Base-by-base conservation (phyloP, 92 coral and sea anemone genomes). In the Galaxea fascicularis region DNA sequence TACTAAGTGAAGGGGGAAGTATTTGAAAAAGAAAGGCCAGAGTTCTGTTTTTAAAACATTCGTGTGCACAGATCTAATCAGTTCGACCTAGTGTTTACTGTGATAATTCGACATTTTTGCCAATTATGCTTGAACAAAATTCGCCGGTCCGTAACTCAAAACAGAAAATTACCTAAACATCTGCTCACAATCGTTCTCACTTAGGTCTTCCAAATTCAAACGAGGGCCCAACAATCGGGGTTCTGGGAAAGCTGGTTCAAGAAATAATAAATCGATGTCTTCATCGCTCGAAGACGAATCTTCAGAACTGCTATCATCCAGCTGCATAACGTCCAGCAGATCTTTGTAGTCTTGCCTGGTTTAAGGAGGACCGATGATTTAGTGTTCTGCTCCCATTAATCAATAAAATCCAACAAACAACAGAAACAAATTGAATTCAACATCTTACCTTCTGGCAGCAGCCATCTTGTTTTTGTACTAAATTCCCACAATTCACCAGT, bases 151-250 rank as follows among this genome's bases (percentile, higher is more conserved):
- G 54, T 39, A 39, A 70, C 74, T 70, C 74, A 39, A 70, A 70
- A 70, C 54, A 70, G 20, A 70, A 56, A 39, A 70, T 70, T 66
- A 85, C 83, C 83, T 22, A 63, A 85, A 85, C 76, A 85, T 85
- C 67, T 67, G 72, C 69, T 85, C 88, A 45, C 86, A 86, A 64
- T 86, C 78, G 47, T 18, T 51, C 71, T 77, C 85, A 53, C 85
- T 45, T 31, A 78, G 9, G 71, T 85, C 89, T 60, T 77, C 70
- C 12, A 85, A 13, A 27, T 85, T 85, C 49, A 77, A 44, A 45
- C 85, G 89, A 72, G 85, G 76, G 54, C 84, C 85, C 53, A 72
- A 47, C 78, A 85, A 54, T 73, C 54, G 70, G 53, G 75, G 78
- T 59, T 67, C 66, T 53, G 90, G 85, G 58, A 86, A 86, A 54